Percentiles rank a stretch among this genome's conserved stretches.
These are phyloP conservation scores for Pocillopora verrucosa DNA, from an alignment of 64 coral and sea anemone genomes.

Conservation along the genomic window DNA sequence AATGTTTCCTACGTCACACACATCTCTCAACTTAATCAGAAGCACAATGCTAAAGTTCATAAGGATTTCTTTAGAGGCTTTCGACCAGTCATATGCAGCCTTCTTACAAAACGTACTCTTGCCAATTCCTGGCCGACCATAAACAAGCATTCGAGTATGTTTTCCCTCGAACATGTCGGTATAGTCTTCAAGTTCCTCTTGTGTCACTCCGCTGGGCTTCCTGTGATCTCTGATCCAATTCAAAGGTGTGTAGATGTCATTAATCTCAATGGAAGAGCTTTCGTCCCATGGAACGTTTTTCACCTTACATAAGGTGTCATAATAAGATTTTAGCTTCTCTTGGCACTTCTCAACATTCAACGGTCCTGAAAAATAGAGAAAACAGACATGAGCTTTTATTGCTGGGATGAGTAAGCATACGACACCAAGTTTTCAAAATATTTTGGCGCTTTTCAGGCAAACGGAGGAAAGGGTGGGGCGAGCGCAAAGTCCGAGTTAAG, in stretches of 20 bases:
- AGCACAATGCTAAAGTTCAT: conserved; percentile 23
- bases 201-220: not conserved
- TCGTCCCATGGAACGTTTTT: conserved; percentile 13
- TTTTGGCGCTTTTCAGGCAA: no score
- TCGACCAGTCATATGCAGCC: conserved; percentile 27
- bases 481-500: no score
- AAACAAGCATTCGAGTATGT: not conserved
- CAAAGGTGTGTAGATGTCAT: conserved; percentile 22
- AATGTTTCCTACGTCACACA: not conserved
- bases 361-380: not conserved
- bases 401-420: no score
- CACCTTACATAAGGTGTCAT: not conserved
- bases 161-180: conserved; percentile 30
- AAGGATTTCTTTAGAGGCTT: not conserved
- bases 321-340: not conserved
- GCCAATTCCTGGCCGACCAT: conserved; percentile 25
- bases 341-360: not conserved
- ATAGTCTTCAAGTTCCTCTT: conserved; percentile 9
- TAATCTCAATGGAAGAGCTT: not conserved
- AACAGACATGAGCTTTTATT: no score
- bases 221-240: conserved; percentile 23
- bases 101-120: conserved; percentile 23
- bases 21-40: conserved; percentile 8
- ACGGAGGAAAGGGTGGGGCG: no score
- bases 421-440: no score